Evolutionary conservation across 2,797 vertebrate genomes (phyloP).

Genomic region (Enteromius radiatus): DNA sequence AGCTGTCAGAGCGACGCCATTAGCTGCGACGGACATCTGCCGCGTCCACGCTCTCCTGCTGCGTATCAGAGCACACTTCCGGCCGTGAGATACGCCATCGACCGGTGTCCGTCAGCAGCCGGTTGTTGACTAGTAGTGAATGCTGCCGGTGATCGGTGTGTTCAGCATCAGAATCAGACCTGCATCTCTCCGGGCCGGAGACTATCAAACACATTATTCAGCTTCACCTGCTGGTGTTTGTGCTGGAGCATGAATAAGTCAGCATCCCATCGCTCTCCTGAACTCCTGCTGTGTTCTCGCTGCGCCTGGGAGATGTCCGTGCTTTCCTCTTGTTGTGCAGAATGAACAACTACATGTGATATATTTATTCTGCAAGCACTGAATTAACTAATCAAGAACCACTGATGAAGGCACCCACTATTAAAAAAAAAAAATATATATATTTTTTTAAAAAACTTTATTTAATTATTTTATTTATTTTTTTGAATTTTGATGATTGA

Average conservation of each 20-base stretch:
- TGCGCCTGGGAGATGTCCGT: neutral
- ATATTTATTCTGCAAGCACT: neutral
- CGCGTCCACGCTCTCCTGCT: neutral
- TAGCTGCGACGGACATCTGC: neutral
- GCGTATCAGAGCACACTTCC: neutral
- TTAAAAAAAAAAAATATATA: too few relatives aligned
- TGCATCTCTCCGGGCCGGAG: neutral
- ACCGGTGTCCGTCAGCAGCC: neutral
- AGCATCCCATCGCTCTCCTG: neutral
- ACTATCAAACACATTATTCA: neutral
- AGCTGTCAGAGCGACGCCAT: neutral
- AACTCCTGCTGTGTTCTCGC: slow-evolving; percentile 7
- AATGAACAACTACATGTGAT: neutral
- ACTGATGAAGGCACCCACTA: neutral
- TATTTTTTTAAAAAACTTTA: too few relatives aligned
- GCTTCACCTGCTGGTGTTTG: neutral
- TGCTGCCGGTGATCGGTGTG: neutral
- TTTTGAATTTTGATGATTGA: too few relatives aligned
- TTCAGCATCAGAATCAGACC: slow-evolving; percentile 12
- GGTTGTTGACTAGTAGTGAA: neutral
- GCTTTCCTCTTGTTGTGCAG: neutral
- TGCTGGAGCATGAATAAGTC: neutral
- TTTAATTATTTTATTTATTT: too few relatives aligned
- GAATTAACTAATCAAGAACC: neutral
- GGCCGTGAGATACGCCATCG: neutral